A percentile compares a stretch with the other conserved stretches of the same genome.
phyloP scores from a whole-genome alignment of 2,113 vertebrate genomes.

The Atrichornis clamosus region DNA sequence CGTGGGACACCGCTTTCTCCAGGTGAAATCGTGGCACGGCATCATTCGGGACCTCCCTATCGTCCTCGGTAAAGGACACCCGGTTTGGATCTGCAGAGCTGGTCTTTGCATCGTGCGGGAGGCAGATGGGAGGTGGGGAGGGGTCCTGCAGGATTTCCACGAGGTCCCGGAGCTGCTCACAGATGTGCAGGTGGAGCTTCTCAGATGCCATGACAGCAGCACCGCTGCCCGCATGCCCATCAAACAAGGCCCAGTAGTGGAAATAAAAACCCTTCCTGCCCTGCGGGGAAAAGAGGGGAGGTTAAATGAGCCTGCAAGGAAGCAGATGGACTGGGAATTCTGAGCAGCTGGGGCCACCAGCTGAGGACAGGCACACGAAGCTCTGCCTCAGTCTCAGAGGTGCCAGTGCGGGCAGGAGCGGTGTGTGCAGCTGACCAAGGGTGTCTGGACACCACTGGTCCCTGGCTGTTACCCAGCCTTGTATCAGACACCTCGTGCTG shows the following conservation, averaged over 20 bases:
- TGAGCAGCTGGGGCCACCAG: neutral
- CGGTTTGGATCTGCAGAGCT: conserved; percentile 37
- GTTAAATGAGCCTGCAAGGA: neutral
- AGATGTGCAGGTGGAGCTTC: conserved; percentile 87
- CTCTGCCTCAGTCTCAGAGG: neutral
- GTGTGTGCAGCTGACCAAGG: neutral
- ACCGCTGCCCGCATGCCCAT: conserved; percentile 91
- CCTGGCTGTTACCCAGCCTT: neutral
- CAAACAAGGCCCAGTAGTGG: conserved; percentile 93
- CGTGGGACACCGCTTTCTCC: conserved; percentile 89
- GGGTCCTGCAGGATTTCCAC: conserved; percentile 87
- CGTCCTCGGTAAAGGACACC: conserved; percentile 50
- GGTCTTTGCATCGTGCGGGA: conserved; percentile 57
- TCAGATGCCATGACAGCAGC: conserved; percentile 90
- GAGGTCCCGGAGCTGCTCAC: conserved; percentile 87
- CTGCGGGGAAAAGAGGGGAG: conserved; percentile 33
- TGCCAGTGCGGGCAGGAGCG: neutral
- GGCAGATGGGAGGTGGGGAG: conserved; percentile 80
- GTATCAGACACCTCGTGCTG: neutral
- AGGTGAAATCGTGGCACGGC: conserved; percentile 82
- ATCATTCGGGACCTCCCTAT: conserved; percentile 62
- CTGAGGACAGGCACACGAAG: neutral
- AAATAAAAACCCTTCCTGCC: conserved; percentile 82
- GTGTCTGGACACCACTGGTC: neutral
- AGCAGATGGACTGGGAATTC: neutral